Evolutionary conservation across 2,797 vertebrate species (phyloP), one percentile per base, ranked within the genome.

Genomic region (Bucorvus abyssinicus): DNA sequence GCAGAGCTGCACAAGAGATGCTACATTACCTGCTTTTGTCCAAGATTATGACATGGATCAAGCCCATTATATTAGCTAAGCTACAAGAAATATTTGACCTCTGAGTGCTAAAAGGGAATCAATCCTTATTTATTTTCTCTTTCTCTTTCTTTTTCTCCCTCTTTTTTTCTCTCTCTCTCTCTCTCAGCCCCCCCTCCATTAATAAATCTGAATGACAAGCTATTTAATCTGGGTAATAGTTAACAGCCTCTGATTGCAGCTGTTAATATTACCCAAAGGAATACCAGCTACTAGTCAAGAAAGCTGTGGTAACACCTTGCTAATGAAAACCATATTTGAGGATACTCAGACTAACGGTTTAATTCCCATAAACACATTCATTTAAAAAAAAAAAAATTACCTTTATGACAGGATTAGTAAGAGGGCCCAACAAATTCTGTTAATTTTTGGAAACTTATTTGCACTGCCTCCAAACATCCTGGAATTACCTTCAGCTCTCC

Each of bases 221-320:
- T 87, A 89, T 87, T 96, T 95, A 94, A 95, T 92, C 70, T 89
- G 49, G 49, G 82, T 93, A 96, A 94, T 87, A 95, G 90, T 96
- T 96, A 97, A 96, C 86, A 89, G 90, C 52, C 83, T 90, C 70
- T 78, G 89, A 95, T 78, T 95, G 80, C 82, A 93, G 87, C 78
- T 91, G 84, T 94, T 95, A 96, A 95, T 93, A 81, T 87, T 93
- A 94, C 92, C 92, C 89, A 71, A 78, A 95, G 84, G 93, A 94
- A 92, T 87, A 94, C 19, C 55, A 95, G 69, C 84, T 91, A 89
- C 60, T 82, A 85, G 87, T 91, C 50, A 45, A 88, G 81, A 95
- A 80, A 67, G 45, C 56, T 24, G 16, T 84, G 52, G 77, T 64
- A 90, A 93, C 84, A 94, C 84, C 81, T 94, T 87, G 49, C 44